These are phyloP conservation scores for Halyomorpha halys DNA, from an alignment of 1,140 invertebrate genomes.

Conservation along the genomic window DNA sequence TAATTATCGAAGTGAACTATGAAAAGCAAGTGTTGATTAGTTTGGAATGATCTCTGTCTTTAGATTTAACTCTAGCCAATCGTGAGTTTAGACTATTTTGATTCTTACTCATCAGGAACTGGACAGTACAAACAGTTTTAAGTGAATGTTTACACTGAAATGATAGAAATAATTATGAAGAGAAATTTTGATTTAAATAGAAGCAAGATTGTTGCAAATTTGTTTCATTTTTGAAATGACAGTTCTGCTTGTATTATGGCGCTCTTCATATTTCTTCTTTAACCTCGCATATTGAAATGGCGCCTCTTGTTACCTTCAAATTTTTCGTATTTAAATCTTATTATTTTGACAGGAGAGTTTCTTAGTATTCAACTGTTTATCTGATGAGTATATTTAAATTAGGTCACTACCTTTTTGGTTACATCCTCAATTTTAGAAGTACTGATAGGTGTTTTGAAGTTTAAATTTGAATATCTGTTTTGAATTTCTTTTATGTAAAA, in stretches of 20 bases:
- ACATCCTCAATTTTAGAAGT: too few species aligned
- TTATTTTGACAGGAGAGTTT: too few species aligned
- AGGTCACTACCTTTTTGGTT: too few species aligned
- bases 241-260: conserved; percentile 5
- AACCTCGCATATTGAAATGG: conserved; percentile 18
- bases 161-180: too few species aligned
- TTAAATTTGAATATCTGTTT: too few species aligned
- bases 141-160: background rate
- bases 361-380: too few species aligned
- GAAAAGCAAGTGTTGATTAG: too few species aligned
- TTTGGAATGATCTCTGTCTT: background rate
- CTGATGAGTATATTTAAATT: too few species aligned
- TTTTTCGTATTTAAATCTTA: conserved; percentile 7
- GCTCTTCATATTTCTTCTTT: conserved; percentile 11
- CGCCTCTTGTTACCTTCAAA: conserved; percentile 18
- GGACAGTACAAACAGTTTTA: background rate
- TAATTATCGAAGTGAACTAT: too few species aligned
- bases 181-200: background rate
- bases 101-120: conserved; percentile 12
- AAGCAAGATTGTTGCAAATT: background rate
- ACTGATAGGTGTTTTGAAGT: too few species aligned
- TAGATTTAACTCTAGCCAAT: background rate
- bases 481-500: too few species aligned
- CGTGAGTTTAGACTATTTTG: conserved; percentile 3
- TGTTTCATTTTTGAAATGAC: conserved; percentile 18